phyloP scores from a whole-genome alignment of 2,113 vertebrate genomes.

The Macrotis lagotis region DNA sequence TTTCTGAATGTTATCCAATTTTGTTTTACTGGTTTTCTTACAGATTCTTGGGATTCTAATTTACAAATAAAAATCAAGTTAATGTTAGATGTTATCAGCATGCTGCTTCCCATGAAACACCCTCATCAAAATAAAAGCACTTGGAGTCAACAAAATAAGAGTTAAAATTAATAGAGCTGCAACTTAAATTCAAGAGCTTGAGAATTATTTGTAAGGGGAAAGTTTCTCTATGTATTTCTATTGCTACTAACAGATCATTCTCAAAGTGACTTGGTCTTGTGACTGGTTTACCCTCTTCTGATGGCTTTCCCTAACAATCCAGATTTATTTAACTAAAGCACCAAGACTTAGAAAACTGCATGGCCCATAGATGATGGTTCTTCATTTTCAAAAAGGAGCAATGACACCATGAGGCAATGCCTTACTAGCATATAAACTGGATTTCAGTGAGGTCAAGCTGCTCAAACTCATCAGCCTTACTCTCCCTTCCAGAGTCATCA shows the following conservation, averaged over 20 bases:
- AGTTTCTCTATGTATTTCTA: neutral
- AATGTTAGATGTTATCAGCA: constrained; percentile 81
- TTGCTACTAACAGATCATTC: neutral
- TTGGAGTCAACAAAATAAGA: constrained; percentile 61
- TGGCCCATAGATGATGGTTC: too few species aligned
- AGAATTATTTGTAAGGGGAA: neutral
- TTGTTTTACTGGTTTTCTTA: constrained; percentile 72
- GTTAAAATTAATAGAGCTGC: constrained; percentile 35
- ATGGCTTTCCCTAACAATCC: neutral
- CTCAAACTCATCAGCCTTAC: too few species aligned
- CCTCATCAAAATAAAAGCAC: constrained; percentile 78
- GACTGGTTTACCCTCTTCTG: neutral
- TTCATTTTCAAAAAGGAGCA: too few species aligned
- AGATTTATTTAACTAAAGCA: neutral
- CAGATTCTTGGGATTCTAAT: constrained; percentile 81
- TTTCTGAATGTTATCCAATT: constrained; percentile 78
- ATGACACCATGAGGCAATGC: too few species aligned
- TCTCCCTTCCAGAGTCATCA: too few species aligned
- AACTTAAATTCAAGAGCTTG: neutral
- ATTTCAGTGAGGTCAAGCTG: too few species aligned
- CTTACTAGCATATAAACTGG: too few species aligned
- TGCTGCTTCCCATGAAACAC: constrained; percentile 76
- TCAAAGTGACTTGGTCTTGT: neutral
- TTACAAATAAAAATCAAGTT: constrained; percentile 87
- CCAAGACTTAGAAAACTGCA: too few species aligned